Conservation (phyloP, 2,113 vertebrate genomes). For the Potamarius usumacintae region DNA sequence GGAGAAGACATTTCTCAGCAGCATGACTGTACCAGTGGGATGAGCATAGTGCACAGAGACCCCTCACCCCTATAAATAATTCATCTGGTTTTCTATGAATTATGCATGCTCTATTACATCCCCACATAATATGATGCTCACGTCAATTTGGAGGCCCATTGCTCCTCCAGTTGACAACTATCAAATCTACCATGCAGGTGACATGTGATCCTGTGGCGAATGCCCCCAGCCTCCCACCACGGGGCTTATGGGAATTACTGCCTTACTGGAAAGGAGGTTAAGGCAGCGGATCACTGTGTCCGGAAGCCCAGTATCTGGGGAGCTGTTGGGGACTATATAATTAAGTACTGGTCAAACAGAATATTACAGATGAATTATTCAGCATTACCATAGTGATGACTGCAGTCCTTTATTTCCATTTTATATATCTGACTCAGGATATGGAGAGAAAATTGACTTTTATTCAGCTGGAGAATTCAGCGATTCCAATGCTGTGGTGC, state of each 20-base stretch:
- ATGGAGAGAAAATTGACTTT: constrained; percentile 3
- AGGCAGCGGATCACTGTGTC: constrained; percentile 54
- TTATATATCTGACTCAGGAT: constrained; percentile 21
- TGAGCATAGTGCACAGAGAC: constrained; percentile 46
- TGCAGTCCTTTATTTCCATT: constrained; percentile 50
- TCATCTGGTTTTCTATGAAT: constrained; percentile 61
- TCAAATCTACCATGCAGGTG: constrained; percentile 50
- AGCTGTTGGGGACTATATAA: constrained; percentile 68
- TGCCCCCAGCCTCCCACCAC: constrained; percentile 41
- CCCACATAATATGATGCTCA: constrained; percentile 56
- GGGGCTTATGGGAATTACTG: constrained; percentile 58
- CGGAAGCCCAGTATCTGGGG: constrained; percentile 62
- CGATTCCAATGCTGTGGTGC: neutral
- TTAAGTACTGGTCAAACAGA: constrained; percentile 68
- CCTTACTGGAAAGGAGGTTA: constrained; percentile 60
- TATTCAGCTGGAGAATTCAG: neutral
- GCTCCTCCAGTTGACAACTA: constrained; percentile 48
- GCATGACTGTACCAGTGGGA: constrained; percentile 36
- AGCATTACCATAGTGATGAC: constrained; percentile 61
- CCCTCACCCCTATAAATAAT: constrained; percentile 64
- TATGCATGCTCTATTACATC: constrained; percentile 60
- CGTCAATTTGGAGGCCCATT: constrained; percentile 54
- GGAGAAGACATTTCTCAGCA: constrained; percentile 39
- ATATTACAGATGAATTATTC: constrained; percentile 73
- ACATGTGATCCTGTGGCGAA: constrained; percentile 53